Percentiles rank a stretch among this genome's conserved stretches.
Evolutionary conservation across 2,113 vertebrate genomes (phyloP).

Genomic region (Megaceryle maxima): DNA sequence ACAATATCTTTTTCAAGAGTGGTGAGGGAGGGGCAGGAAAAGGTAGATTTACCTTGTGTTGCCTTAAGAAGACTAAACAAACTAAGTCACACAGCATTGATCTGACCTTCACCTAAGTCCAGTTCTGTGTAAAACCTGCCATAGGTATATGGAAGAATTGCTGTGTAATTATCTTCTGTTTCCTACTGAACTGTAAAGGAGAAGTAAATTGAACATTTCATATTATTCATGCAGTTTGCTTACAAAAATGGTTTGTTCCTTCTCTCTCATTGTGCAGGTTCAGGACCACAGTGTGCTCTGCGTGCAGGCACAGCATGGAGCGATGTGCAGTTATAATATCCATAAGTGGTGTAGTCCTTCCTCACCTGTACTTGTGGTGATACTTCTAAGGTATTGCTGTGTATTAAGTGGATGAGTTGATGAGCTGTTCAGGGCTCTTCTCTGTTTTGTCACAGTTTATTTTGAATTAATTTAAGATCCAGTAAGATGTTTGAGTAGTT

Average conservation of each 20-base stretch:
- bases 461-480: neutral
- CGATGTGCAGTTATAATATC: neutral
- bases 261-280: neutral
- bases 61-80: conserved; percentile 4
- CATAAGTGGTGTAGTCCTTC: neutral
- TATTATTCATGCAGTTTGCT: neutral
- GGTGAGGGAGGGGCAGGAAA: conserved; percentile 43
- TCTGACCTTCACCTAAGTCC: conserved; percentile 33
- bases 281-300: neutral
- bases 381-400: neutral
- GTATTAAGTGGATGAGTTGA: neutral
- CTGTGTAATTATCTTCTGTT: neutral
- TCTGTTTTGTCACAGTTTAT: neutral
- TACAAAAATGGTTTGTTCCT: neutral
- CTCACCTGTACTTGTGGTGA: neutral
- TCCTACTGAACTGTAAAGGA: neutral
- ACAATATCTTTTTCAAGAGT: conserved; percentile 19
- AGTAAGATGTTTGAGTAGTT: neutral
- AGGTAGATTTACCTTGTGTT: conserved; percentile 14
- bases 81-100: neutral
- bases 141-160: neutral
- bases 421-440: neutral
- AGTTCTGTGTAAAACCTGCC: neutral
- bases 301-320: neutral
- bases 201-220: neutral